Percentiles rank a stretch among this genome's conserved stretches.
These are phyloP conservation scores for Centroberyx gerrardi DNA, from an alignment of 2,797 vertebrate genomes.

Conservation along the genomic window DNA sequence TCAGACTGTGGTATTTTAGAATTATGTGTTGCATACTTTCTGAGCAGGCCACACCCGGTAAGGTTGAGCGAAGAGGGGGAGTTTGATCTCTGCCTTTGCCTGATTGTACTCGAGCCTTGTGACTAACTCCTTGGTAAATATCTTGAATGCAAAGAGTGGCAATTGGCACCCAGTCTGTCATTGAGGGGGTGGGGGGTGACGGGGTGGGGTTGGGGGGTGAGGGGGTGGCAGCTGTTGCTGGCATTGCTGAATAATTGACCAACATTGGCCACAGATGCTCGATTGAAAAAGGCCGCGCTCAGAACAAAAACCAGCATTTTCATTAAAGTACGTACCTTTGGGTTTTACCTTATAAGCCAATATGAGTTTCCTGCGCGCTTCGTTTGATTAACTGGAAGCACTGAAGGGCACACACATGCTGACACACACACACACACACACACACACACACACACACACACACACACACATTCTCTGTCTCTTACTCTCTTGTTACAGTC, in stretches of 20 bases:
- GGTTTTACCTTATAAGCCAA: conserved; percentile 4
- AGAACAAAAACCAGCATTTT: conserved; percentile 25
- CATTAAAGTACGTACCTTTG: conserved; percentile 28
- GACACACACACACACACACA: conserved; percentile 16
- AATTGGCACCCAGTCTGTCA: background rate
- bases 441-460: conserved; percentile 4
- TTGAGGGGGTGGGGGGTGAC: no score
- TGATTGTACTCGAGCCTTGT: background rate
- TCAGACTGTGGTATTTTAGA: background rate
- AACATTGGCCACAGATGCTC: conserved; percentile 6
- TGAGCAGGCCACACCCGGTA: background rate
- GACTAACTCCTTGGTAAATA: conserved; percentile 4
- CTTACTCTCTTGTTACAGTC: conserved; percentile 57
- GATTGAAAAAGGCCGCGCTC: conserved; percentile 22
- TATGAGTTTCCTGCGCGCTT: conserved; percentile 20
- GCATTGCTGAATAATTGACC: background rate
- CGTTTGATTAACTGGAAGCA: conserved; percentile 20
- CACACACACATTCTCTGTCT: conserved; percentile 26
- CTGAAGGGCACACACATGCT: conserved; percentile 25
- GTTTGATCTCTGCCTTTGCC: conserved; percentile 5
- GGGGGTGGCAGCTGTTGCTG: background rate
- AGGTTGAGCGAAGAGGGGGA: background rate
- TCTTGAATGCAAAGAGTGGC: conserved; percentile 23
- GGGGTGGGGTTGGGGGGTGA: background rate
- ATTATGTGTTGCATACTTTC: background rate